A percentile compares a stretch with the other conserved stretches of the same genome.
These are phyloP conservation scores for Metellina segmentata DNA, from an alignment of 2,888 invertebrate genomes.

Conservation along the genomic window DNA sequence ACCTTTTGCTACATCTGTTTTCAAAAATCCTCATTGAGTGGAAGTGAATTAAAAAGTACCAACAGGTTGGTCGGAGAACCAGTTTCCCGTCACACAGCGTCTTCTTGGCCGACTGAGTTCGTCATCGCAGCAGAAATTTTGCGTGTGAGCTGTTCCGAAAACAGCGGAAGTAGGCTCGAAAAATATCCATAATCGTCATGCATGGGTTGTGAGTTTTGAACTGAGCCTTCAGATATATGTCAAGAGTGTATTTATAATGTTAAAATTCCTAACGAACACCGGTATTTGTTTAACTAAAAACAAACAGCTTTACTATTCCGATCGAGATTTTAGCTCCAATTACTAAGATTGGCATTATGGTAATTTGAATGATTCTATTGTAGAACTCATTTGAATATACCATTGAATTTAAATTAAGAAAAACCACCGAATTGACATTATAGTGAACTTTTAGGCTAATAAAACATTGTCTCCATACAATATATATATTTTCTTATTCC, in stretches of 20 bases:
- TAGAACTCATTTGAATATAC: too few relatives aligned
- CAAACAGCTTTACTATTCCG: too few relatives aligned
- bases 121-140: conserved; percentile 11
- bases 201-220: conserved; percentile 27
- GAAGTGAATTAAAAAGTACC: conserved; percentile 11
- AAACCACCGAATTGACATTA: too few relatives aligned
- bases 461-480: too few relatives aligned
- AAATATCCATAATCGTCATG: conserved; percentile 28
- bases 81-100: conserved; percentile 45
- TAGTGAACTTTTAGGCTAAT: too few relatives aligned
- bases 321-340: too few relatives aligned
- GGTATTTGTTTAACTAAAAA: too few relatives aligned
- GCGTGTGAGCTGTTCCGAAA: conserved; percentile 28
- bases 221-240: conserved; percentile 42
- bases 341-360: too few relatives aligned
- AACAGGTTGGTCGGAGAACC: conserved; percentile 39
- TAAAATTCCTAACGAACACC: neutral
- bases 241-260: neutral
- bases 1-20: neutral
- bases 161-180: conserved; percentile 47
- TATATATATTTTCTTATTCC: too few relatives aligned
- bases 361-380: too few relatives aligned
- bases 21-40: neutral
- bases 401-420: too few relatives aligned
- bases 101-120: conserved; percentile 38